A percentile compares a stretch with the other conserved stretches of the same genome.
Conservation (phyloP, 2,888 invertebrate genomes). For the Keiferia lycopersicella region DNA sequence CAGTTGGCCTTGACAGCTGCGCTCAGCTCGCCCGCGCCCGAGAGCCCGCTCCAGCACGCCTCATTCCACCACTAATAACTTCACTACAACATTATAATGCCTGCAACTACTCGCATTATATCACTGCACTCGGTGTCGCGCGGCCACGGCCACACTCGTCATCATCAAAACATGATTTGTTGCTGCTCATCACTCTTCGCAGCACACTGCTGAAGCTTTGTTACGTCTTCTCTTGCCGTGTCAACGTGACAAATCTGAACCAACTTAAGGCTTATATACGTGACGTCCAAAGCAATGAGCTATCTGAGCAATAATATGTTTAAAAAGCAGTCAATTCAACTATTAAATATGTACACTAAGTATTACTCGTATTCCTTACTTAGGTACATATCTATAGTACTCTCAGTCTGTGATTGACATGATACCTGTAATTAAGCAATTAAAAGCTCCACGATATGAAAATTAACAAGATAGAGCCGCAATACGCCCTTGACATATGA, state of each 20-base stretch:
- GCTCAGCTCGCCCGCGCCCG: constrained; percentile 46
- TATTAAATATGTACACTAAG: too few relatives aligned
- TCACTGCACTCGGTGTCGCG: constrained; percentile 41
- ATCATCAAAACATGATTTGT: constrained; percentile 66
- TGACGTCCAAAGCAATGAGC: constrained; percentile 11
- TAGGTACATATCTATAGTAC: neutral
- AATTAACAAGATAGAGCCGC: constrained; percentile 20
- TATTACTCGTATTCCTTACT: too few relatives aligned
- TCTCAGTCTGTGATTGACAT: constrained; percentile 11
- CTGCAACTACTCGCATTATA: constrained; percentile 69
- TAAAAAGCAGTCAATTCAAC: neutral
- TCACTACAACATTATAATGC: constrained; percentile 74
- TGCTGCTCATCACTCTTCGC: constrained; percentile 55
- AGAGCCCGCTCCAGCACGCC: constrained; percentile 57
- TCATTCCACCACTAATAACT: constrained; percentile 77
- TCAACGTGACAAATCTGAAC: constrained; percentile 26
- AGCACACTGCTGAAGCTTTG: constrained; percentile 30
- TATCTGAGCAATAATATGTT: too few relatives aligned
- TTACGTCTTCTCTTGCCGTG: constrained; percentile 11
- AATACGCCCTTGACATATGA: constrained; percentile 20
- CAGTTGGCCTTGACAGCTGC: constrained; percentile 80
- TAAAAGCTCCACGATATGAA: constrained; percentile 14
- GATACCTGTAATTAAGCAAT: constrained; percentile 18
- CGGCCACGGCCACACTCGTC: constrained; percentile 45
- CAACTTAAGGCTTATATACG: neutral